phyloP scores from a whole-genome alignment of 2,113 vertebrate species.

The Bubalus kerabau region DNA sequence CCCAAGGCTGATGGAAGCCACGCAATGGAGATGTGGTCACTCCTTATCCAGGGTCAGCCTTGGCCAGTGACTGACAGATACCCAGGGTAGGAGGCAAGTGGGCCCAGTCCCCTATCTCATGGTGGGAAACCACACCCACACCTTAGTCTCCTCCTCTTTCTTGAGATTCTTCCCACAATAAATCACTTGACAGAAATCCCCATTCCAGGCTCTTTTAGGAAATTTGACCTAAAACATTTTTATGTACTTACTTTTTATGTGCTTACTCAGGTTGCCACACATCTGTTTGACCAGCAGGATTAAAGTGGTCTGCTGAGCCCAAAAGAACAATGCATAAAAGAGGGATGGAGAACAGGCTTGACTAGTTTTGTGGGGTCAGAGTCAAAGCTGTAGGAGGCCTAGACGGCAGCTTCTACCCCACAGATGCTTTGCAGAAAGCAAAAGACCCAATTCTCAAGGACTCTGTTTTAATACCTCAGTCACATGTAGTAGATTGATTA shows the following conservation, averaged over 20 bases:
- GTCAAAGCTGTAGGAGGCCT: background rate
- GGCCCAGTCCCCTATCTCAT: background rate
- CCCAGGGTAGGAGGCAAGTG: background rate
- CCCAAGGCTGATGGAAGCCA: background rate
- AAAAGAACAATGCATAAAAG: background rate
- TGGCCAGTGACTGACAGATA: background rate
- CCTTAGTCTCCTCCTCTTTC: background rate
- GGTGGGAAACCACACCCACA: background rate
- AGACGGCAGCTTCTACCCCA: background rate
- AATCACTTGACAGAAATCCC: background rate
- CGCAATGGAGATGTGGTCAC: background rate
- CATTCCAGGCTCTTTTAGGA: background rate
- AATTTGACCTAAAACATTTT: slow-evolving; percentile 5
- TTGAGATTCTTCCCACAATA: background rate
- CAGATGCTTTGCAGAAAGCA: background rate
- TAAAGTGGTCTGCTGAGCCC: background rate
- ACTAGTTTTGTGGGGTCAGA: background rate
- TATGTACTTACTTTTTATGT: background rate
- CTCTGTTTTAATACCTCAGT: background rate
- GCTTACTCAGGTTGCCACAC: background rate
- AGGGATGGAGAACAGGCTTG: background rate
- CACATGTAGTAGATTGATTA: background rate
- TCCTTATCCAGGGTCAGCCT: background rate
- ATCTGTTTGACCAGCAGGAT: background rate
- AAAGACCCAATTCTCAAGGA: background rate